A percentile compares a stretch with the other conserved stretches of the same genome.
Evolutionary conservation across 2,113 vertebrate genomes (phyloP).

Genomic region (Campylomormyrus numenius): DNA sequence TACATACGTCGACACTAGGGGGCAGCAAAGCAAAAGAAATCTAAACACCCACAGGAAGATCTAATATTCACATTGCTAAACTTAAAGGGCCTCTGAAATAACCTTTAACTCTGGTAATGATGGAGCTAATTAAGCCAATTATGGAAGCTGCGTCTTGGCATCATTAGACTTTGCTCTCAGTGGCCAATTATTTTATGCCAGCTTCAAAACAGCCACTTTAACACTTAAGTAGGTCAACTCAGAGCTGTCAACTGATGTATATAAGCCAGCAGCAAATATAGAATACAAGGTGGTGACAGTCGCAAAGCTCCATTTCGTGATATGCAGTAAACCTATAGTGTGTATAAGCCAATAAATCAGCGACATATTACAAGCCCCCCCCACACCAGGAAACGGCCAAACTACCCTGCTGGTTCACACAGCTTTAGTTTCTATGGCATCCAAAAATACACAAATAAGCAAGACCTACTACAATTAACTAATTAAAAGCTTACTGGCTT

Average conservation of each 20-base stretch:
- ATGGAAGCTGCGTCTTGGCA: neutral
- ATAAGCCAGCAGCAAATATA: neutral
- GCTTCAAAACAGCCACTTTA: neutral
- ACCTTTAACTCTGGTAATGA: constrained; percentile 1
- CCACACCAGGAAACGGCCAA: neutral
- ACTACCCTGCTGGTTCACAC: neutral
- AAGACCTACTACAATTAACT: neutral
- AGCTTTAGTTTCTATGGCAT: neutral
- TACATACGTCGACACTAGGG: neutral
- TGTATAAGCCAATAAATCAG: neutral
- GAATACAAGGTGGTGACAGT: neutral
- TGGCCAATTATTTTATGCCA: neutral
- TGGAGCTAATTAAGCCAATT: neutral
- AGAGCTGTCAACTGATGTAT: neutral
- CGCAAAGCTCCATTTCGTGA: neutral
- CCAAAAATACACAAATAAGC: neutral
- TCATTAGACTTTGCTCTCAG: neutral
- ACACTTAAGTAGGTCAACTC: neutral
- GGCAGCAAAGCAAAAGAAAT: neutral
- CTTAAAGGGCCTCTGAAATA: neutral
- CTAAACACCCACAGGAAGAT: neutral
- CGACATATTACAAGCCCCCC: neutral
- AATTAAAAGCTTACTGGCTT: neutral
- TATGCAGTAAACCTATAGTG: neutral
- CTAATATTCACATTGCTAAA: neutral